Percentiles rank a stretch among this genome's conserved stretches.
Evolutionary conservation across 2,797 vertebrate genomes (phyloP).

Genomic region (Eulemur coronatus): DNA sequence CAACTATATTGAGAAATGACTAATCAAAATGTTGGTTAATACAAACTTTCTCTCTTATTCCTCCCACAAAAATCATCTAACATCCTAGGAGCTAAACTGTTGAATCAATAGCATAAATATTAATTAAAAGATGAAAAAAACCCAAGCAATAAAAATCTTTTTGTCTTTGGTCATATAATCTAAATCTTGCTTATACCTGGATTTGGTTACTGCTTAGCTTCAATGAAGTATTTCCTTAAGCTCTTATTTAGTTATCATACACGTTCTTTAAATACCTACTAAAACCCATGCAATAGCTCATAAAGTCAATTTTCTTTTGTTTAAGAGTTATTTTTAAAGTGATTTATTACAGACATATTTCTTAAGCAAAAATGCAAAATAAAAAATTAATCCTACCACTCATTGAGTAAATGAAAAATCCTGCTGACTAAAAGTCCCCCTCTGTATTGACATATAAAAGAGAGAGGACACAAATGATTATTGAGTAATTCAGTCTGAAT

Average conservation of each 20-base stretch:
- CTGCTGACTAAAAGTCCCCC: background rate
- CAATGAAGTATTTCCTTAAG: background rate
- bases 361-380: background rate
- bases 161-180: background rate
- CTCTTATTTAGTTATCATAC: background rate
- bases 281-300: background rate
- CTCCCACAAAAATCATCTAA: background rate
- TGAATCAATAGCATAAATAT: background rate
- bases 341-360: background rate
- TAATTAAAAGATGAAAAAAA: background rate
- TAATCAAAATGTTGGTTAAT: background rate
- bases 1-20: background rate
- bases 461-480: background rate
- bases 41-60: background rate
- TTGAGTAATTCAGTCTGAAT: background rate
- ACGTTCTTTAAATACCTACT: background rate
- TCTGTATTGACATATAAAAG: background rate
- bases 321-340: background rate
- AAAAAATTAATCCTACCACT: background rate
- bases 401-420: background rate
- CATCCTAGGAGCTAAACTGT: background rate
- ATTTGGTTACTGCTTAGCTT: background rate
- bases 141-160: background rate
- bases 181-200: background rate
- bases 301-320: background rate